Conservation (phyloP, 2,113 vertebrate species). For the Notechis scutatus region DNA sequence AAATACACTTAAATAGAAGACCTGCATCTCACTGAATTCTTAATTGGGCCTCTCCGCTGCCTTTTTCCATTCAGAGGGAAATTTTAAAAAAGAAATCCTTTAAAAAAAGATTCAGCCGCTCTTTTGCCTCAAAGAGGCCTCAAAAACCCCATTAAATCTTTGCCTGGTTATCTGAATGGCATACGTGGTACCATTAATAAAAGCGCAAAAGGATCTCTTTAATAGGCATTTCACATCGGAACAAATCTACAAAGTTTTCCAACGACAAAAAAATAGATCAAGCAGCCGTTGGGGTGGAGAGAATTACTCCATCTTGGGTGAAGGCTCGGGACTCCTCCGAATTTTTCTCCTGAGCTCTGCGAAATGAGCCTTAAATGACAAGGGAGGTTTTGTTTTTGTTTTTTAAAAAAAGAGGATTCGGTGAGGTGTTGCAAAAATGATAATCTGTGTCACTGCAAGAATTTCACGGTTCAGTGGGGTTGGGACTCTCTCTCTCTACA, state of each 20-base stretch:
- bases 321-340: not conserved
- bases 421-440: not conserved
- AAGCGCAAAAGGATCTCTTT: not conserved
- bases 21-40: not conserved
- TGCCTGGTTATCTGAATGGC: not conserved
- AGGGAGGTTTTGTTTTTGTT: not conserved
- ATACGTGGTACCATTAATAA: not conserved
- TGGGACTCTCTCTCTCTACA: not conserved
- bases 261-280: not conserved
- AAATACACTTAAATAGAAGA: not conserved
- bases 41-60: not conserved
- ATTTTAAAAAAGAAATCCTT: not conserved
- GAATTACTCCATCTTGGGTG: not conserved
- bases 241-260: not conserved
- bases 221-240: not conserved
- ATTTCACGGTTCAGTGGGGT: not conserved
- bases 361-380: not conserved
- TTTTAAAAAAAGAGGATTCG: not conserved
- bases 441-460: not conserved
- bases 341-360: not conserved
- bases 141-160: not conserved
- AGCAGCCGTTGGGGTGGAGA: not conserved
- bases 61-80: not conserved
- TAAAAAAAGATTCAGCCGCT: not conserved
- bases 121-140: not conserved